A percentile compares a stretch with the other conserved stretches of the same genome.
phyloP scores from a whole-genome alignment of 2,797 vertebrate genomes.

The Rhinella marina region DNA sequence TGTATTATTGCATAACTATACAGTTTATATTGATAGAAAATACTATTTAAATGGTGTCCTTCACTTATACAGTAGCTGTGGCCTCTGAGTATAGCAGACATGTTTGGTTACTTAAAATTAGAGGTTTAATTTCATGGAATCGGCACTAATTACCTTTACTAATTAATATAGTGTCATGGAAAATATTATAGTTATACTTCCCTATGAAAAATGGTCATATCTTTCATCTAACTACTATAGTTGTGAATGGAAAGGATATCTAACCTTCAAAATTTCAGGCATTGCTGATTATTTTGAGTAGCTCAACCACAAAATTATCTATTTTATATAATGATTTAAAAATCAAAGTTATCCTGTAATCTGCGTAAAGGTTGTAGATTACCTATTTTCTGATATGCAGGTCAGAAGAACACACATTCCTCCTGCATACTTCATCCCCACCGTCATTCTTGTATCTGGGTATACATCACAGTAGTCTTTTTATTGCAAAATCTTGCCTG shows the following conservation, averaged over 20 bases:
- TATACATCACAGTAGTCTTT: conserved; percentile 18
- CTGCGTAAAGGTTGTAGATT: background rate
- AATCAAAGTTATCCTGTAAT: background rate
- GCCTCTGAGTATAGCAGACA: background rate
- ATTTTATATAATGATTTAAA: background rate
- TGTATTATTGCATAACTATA: background rate
- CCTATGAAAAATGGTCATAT: background rate
- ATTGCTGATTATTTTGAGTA: background rate
- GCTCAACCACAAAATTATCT: no score
- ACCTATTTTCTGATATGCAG: background rate
- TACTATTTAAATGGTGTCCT: background rate
- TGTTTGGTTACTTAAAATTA: background rate
- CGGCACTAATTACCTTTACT: conserved; percentile 15
- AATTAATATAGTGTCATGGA: conserved; percentile 1
- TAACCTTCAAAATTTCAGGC: background rate
- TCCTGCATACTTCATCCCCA: background rate
- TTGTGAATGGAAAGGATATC: background rate
- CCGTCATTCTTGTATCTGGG: background rate
- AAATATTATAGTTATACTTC: background rate
- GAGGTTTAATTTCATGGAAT: conserved; percentile 10
- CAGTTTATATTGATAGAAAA: background rate
- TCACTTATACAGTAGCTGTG: background rate
- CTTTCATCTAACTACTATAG: background rate
- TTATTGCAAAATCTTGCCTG: conserved; percentile 44
- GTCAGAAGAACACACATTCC: background rate